Evolutionary conservation across 1,140 invertebrate species (phyloP), one percentile per base, ranked within the genome.

Genomic region (Neodiprion lecontei): DNA sequence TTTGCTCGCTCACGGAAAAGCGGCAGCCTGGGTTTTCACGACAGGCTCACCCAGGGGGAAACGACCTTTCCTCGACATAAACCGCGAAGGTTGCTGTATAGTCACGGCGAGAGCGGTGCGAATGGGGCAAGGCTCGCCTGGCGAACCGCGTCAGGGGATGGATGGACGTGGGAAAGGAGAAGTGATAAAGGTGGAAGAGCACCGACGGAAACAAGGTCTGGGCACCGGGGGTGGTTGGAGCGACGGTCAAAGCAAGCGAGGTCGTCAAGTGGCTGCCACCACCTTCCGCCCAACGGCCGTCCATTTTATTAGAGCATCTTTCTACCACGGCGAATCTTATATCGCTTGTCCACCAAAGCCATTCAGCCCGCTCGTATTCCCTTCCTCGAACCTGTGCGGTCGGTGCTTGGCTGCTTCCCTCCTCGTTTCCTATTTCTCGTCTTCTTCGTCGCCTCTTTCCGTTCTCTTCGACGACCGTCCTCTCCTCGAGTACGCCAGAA

Each of bases 271-370:
- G 82, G 80, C 79, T 72, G 77, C 72, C 72, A 69, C 72, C 72
- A 69, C 65, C 72, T 73, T 70, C 72, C 74, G 74, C 68, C 70
- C 67, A 73, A 76, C 67, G 80, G 72, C 79, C 80, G 74, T 83
- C 79, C 80, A 80, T 85, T 84, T 84, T 85, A 85, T 85, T 83
- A 84, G 79, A 82, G 75, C 79, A 82, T 83, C 81, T 83, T 83
- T 86, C 83, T 40, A 40, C 28, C 79, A 69, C 79, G 70, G 23
- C 74, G 81, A 83, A 82, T 84, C 80, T 83, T 84, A 83, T 84
- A 85, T 85, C 82, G 80, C 81, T 84, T 83, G 80, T 84, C 80
- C 80, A 79, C 80, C 75, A 75, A 78, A 75, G 75, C 81, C 75
- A 84, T 85, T 84, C 80, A 85, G 80, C 82, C 40, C 73, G 12